These are phyloP conservation scores for Perca fluviatilis DNA, from an alignment of 2,113 vertebrate genomes.

Conservation along the genomic window DNA sequence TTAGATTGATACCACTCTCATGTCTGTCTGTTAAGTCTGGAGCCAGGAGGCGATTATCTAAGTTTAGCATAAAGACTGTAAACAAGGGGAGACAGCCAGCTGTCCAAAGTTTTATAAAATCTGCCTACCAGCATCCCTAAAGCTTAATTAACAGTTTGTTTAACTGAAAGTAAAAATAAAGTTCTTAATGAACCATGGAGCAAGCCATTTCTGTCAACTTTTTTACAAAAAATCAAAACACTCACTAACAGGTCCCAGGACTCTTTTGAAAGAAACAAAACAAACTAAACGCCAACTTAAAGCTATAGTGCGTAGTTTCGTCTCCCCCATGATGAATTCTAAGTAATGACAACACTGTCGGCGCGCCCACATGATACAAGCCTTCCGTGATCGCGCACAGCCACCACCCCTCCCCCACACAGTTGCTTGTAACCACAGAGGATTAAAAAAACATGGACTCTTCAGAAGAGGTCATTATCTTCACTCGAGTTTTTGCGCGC, in stretches of 20 bases:
- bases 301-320: no score
- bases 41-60: slow-evolving; percentile 9
- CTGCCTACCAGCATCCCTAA: background rate
- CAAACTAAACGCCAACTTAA: background rate
- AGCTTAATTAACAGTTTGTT: background rate
- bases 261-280: background rate
- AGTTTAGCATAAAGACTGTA: background rate
- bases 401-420: no score
- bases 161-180: background rate
- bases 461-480: no score
- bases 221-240: background rate
- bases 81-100: background rate
- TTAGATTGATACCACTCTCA: background rate
- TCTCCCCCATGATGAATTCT: no score
- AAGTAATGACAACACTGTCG: no score
- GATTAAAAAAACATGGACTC: no score
- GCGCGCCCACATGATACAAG: no score
- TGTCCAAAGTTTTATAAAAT: background rate
- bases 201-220: background rate
- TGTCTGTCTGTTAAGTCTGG: background rate
- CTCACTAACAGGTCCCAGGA: background rate
- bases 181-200: background rate
- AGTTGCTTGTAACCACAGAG: no score
- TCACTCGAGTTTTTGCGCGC: no score
- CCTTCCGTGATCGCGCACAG: no score